These are phyloP conservation scores for Coenonympha glycerion DNA, from an alignment of 2,888 invertebrate genomes.

Conservation along the genomic window DNA sequence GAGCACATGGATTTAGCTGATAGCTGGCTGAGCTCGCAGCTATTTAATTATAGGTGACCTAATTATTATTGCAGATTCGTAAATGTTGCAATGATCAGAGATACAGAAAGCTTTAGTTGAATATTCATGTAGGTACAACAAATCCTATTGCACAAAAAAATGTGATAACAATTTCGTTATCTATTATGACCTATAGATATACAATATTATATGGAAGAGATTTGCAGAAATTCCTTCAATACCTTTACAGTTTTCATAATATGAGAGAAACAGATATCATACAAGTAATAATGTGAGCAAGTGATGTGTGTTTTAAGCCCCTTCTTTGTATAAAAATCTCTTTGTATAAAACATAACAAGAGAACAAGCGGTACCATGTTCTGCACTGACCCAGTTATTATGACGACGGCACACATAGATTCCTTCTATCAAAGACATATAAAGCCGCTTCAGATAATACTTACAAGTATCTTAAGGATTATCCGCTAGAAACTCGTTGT, in stretches of 20 bases:
- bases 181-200: no score
- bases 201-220: no score
- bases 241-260: no score
- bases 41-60: no score
- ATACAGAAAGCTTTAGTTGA: no score
- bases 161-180: no score
- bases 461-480: not conserved
- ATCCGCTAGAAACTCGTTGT: conserved; percentile 1
- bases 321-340: not conserved
- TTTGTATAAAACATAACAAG: not conserved
- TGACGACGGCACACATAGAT: conserved; percentile 9
- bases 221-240: not conserved
- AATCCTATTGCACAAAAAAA: no score
- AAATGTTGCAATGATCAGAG: no score
- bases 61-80: no score
- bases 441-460: conserved; percentile 3
- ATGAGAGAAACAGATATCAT: not conserved
- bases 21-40: no score
- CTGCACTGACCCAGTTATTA: conserved; percentile 2
- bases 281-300: not conserved
- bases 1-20: no score
- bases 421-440: conserved; percentile 7
- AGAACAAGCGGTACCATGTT: not conserved
- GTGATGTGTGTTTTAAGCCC: not conserved
- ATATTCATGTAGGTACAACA: no score